Evolutionary conservation across 30 jellyfish, hydroid and myxozoan genomes (phyloP), one percentile per base, ranked within the genome.

Genomic region (Hydra vulgaris): DNA sequence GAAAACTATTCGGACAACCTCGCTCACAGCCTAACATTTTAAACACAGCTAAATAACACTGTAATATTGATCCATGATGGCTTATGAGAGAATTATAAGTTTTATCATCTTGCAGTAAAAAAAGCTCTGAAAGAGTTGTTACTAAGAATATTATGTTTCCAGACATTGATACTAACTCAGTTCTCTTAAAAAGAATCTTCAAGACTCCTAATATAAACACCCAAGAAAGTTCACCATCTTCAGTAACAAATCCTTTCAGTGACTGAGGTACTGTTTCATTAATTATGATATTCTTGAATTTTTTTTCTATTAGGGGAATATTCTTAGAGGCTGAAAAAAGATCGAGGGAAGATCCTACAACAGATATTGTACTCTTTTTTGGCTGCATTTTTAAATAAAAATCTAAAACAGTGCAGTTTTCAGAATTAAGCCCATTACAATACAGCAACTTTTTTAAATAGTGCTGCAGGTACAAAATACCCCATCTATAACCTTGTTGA

Each of bases 11-110:
- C 23, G 78, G 94, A 77, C 88, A 74, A 73, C 78, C 70, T 52
- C 20, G 73, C 74, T 78, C 86, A 68, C 96, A 89, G 54, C 96
- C 96, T 40, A 89, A 74, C 95, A 89, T 81, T 15, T 85, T 81
- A 18, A 80, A 77, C 74, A 84, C 69, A 22, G 85, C 88, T 18
- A 89, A 88, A 66, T 84, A 68, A 73, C 85, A 78, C 20, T 52
- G 69, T 18, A 78, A 23, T 52, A 78, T 23, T 23, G 85, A 56
- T 66, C 27, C 79, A 78, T 53, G 69, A 78, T 78, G 83, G n/a
- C 56, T 52, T 12, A 20, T 21, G 7, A 78, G 55, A 18, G 79
- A 25, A 18, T 78, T 78, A 21, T 53, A 17, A 54, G 69, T 52
- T 19, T 78, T 78, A 23, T 78, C 79, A 26, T 52, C 20, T 8